A percentile compares a stretch with the other conserved stretches of the same genome.
Conservation (phyloP, 2,888 invertebrate genomes). For the Drosophila dives region DNA sequence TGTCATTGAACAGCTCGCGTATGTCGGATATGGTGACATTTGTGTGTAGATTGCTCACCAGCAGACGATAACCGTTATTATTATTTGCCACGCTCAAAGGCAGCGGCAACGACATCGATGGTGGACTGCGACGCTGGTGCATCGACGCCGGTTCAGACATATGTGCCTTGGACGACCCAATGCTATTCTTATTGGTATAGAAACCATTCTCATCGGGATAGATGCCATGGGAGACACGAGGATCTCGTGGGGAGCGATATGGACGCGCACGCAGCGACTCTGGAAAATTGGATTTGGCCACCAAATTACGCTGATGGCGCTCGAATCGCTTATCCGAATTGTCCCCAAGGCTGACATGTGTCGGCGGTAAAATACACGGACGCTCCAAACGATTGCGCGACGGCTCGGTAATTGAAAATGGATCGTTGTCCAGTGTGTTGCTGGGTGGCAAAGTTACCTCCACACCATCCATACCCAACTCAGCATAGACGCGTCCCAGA, state of each 20-base stretch:
- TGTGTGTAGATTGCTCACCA: conserved; percentile 95
- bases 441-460: conserved; percentile 38
- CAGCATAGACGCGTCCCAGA: conserved; percentile 12
- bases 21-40: conserved; percentile 96
- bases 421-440: conserved; percentile 62
- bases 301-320: conserved; percentile 73
- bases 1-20: conserved; percentile 96
- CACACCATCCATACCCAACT: conserved; percentile 48
- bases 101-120: conserved; percentile 35
- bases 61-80: conserved; percentile 90
- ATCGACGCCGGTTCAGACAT: not conserved
- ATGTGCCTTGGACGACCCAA: conserved; percentile 11
- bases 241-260: conserved; percentile 81
- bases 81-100: conserved; percentile 56
- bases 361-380: conserved; percentile 14
- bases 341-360: conserved; percentile 33
- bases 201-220: conserved; percentile 80
- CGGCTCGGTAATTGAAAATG: conserved; percentile 83
- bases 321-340: conserved; percentile 47
- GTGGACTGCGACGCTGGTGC: conserved; percentile 42
- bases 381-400: conserved; percentile 72
- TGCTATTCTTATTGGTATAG: not conserved
- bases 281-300: conserved; percentile 81
- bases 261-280: conserved; percentile 83
- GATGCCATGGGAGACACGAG: conserved; percentile 83